Percentiles rank a stretch among this genome's conserved stretches.
These are phyloP conservation scores for Tuberolachnus salignus DNA, from an alignment of 2,888 invertebrate genomes.

Conservation along the genomic window DNA sequence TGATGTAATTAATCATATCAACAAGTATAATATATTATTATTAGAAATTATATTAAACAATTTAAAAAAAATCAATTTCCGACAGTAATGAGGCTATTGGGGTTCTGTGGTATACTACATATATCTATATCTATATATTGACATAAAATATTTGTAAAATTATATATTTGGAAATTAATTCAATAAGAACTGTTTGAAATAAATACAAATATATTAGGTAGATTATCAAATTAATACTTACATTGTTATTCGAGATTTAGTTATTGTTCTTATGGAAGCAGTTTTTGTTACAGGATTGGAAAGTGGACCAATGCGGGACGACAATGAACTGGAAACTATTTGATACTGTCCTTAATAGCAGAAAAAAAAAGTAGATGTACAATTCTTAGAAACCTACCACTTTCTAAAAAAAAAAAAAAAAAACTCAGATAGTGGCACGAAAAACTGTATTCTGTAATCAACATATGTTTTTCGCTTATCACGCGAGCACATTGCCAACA, in stretches of 20 bases:
- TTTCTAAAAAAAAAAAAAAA: not conserved
- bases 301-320: not conserved
- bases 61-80: too few species aligned
- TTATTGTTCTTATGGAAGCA: not conserved
- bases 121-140: too few species aligned
- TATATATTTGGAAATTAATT: too few species aligned
- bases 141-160: too few species aligned
- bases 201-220: not conserved
- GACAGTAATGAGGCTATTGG: too few species aligned
- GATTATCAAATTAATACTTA: not conserved
- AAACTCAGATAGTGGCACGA: not conserved
- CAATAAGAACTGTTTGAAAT: not conserved
- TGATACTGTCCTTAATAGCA: not conserved
- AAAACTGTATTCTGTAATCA: not conserved
- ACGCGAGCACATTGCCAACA: not conserved
- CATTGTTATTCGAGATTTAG: not conserved
- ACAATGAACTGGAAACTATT: not conserved
- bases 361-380: not conserved
- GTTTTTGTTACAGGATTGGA: not conserved
- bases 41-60: too few species aligned
- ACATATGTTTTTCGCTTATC: slow-evolving; percentile 4
- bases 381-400: not conserved
- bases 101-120: too few species aligned
- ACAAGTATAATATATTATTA: too few species aligned
- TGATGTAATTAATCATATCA: too few species aligned